Evolutionary conservation across 2,113 vertebrate genomes (phyloP), one percentile per base, ranked within the genome.

Genomic region (Ondatra zibethicus): DNA sequence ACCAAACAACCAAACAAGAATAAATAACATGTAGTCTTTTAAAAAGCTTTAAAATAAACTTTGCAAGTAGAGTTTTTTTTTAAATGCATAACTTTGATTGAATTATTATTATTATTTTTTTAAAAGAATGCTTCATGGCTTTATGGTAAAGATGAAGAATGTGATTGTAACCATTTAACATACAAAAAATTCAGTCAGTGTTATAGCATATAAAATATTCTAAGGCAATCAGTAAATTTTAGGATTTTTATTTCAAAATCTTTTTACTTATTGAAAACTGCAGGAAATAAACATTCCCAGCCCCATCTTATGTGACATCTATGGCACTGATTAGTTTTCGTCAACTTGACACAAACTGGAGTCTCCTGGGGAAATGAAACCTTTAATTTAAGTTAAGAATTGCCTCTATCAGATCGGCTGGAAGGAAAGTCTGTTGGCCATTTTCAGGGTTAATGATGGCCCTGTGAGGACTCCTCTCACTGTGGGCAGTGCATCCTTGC

Each of bases 61-160:
- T 70, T 70, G 68, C 5, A n/a, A 70, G 68, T 70, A n/a, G 16
- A 6, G 33, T n/a, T 70, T 72, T 27, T 65, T 70, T 36, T 65
- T 65, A n/a, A n/a, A 72, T 39, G 17, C n/a, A 39, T 39, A 72
- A 23, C 17, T 95, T 87, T 89, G 4, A 4, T 65, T n/a, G 65
- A 33, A 39, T 89, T 94, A 80, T 91, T 45, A 61, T 95, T 12
- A 27, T 39, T 50, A 58, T 96, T 23, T 21, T 21, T 39, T 96
- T 94, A 85, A 87, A 29, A 39, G 52, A 94, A n/a, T 55, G 12
- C 6, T 58, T 75, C 45, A 72, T 63, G 16, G 36, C 63, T 88
- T 96, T 85, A 77, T 93, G 58, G 70, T 33, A 91, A 84, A 93
- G 21, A 86, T 95, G 77, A 86, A 92, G 42, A 89, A 92, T 78